Conservation (phyloP, 1,140 invertebrate genomes). For the Brachionus rotundiformis region DNA sequence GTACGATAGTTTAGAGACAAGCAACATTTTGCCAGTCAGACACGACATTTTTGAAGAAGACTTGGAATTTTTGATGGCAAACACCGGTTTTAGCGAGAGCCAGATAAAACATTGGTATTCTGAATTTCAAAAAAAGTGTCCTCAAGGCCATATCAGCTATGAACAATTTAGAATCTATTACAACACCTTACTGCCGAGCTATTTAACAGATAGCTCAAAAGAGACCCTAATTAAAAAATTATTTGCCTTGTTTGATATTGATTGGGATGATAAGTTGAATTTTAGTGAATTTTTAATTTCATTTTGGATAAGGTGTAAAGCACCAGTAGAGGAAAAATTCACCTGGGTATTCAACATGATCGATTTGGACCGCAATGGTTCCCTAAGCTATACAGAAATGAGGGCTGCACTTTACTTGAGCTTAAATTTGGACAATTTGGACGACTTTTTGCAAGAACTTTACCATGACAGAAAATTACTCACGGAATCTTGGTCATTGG, state of each 20-base stretch:
- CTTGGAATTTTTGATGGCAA: constrained; percentile 34
- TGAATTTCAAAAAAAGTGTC: constrained; percentile 49
- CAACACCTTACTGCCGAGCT: background rate
- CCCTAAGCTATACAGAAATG: background rate
- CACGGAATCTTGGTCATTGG: background rate
- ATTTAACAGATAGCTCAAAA: background rate
- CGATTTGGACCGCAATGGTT: constrained; percentile 39
- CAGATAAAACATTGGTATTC: constrained; percentile 41
- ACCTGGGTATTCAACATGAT: constrained; percentile 49
- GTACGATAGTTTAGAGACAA: background rate
- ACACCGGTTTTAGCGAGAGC: constrained; percentile 23
- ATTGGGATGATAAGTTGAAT: constrained; percentile 29
- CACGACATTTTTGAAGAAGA: constrained; percentile 20
- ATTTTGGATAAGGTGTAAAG: constrained; percentile 45
- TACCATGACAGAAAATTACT: background rate
- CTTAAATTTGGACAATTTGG: constrained; percentile 25
- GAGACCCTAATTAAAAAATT: constrained; percentile 19
- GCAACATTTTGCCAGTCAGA: background rate
- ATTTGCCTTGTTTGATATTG: constrained; percentile 38
- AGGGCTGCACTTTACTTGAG: background rate
- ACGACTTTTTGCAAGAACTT: constrained; percentile 15
- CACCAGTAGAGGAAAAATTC: constrained; percentile 49
- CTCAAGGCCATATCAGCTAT: background rate
- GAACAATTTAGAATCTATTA: constrained; percentile 51
- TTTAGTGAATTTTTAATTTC: constrained; percentile 52